A percentile compares a stretch with the other conserved stretches of the same genome.
phyloP scores from a whole-genome alignment of 2,113 vertebrate genomes.

The Clupea harengus region DNA sequence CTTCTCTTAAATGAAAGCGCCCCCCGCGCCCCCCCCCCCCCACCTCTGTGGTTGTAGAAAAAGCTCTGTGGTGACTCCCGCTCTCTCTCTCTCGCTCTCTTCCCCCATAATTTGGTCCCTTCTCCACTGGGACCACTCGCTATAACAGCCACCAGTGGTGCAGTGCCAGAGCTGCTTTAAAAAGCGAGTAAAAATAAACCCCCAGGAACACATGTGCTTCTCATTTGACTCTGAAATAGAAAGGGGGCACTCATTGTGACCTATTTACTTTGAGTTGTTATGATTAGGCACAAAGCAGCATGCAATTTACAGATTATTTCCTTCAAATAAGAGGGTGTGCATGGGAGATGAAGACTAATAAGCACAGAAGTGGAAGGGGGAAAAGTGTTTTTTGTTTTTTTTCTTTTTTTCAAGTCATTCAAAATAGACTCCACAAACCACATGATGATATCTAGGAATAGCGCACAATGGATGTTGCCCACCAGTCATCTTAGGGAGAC shows the following conservation, averaged over 20 bases:
- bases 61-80: neutral
- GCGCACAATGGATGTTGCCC: conserved; percentile 32
- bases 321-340: conserved; percentile 61
- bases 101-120: conserved; percentile 39
- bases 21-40: neutral
- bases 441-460: conserved; percentile 65
- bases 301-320: conserved; percentile 65
- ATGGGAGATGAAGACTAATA: conserved; percentile 38
- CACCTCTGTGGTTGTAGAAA: neutral
- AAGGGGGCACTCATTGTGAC: conserved; percentile 50
- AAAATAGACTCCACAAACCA: conserved; percentile 60
- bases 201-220: conserved; percentile 56
- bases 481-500: conserved; percentile 8
- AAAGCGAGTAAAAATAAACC: conserved; percentile 56
- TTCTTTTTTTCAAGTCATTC: too few relatives aligned
- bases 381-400: conserved; percentile 21
- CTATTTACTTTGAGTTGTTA: conserved; percentile 63
- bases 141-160: conserved; percentile 54
- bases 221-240: conserved; percentile 44
- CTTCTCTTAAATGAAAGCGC: neutral
- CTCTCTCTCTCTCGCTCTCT: conserved; percentile 10
- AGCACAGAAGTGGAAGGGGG: conserved; percentile 20
- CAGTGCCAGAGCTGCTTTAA: conserved; percentile 46
- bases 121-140: conserved; percentile 46
- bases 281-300: conserved; percentile 62